A percentile compares a stretch with the other conserved stretches of the same genome.
Evolutionary conservation across 2,797 vertebrate genomes (phyloP).

Genomic region (Trichosurus vulpecula): DNA sequence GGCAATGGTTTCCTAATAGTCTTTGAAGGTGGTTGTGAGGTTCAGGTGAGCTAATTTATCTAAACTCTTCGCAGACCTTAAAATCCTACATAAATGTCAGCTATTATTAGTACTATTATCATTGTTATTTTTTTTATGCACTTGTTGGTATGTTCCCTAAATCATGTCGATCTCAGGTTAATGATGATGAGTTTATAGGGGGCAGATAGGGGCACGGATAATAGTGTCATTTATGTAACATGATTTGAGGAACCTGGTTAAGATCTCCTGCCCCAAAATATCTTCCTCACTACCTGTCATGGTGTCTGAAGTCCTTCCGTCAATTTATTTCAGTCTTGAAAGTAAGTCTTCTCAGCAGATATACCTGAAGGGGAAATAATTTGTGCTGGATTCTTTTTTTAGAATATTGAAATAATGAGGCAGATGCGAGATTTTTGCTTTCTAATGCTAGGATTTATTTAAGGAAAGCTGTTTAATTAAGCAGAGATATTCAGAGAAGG

Average conservation of each 20-base stretch:
- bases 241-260: background rate
- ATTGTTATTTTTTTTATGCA: background rate
- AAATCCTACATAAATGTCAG: background rate
- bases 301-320: background rate
- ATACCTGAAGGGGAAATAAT: background rate
- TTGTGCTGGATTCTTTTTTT: background rate
- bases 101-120: background rate
- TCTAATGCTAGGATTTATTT: background rate
- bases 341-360: background rate
- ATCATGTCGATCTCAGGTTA: background rate
- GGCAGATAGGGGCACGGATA: background rate
- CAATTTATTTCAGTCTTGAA: background rate
- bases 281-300: background rate
- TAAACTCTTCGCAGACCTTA: background rate
- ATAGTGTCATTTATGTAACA: background rate
- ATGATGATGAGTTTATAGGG: fast-evolving
- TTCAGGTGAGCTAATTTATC: background rate
- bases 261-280: background rate
- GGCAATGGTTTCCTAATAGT: constrained; percentile 16
- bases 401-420: background rate
- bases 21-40: background rate
- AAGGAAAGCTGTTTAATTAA: background rate
- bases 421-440: background rate
- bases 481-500: background rate
- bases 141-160: constrained; percentile 15